These are phyloP conservation scores for Plumapathes pennacea DNA, from an alignment of 92 coral and sea anemone species.

Conservation along the genomic window DNA sequence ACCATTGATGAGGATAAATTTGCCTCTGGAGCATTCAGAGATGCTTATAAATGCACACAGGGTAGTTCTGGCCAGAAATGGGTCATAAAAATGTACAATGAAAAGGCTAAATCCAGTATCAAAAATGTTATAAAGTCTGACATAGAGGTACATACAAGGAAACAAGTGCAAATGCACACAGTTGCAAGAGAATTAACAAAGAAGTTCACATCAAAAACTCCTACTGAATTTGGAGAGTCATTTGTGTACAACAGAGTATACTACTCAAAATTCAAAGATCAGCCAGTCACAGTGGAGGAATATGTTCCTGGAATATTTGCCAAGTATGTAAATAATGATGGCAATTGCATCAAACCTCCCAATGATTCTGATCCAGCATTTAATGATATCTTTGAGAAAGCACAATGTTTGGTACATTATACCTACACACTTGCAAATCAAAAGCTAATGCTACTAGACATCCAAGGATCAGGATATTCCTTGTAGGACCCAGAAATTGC, in stretches of 20 bases:
- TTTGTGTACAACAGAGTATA: slow-evolving; percentile 59
- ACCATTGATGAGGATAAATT: slow-evolving; percentile 53
- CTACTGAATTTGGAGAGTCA: slow-evolving; percentile 56
- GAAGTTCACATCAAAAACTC: slow-evolving; percentile 36
- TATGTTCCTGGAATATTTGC: slow-evolving; percentile 62
- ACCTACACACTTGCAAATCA: slow-evolving; percentile 25
- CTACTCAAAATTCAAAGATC: slow-evolving; percentile 37
- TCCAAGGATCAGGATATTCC: slow-evolving; percentile 67
- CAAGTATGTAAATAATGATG: slow-evolving; percentile 62
- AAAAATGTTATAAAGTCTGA: slow-evolving; percentile 31
- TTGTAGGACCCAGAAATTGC: slow-evolving; percentile 74
- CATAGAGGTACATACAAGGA: slow-evolving; percentile 56
- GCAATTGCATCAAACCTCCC: slow-evolving; percentile 34
- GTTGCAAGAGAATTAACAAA: slow-evolving; percentile 60
- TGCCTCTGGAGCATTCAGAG: slow-evolving; percentile 73
- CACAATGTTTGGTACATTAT: slow-evolving; percentile 58
- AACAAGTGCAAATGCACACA: slow-evolving; percentile 75
- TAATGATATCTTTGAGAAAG: slow-evolving; percentile 57
- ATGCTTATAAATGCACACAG: slow-evolving; percentile 60
- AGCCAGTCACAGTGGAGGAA: slow-evolving; percentile 72
- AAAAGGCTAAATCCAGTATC: slow-evolving; percentile 46
- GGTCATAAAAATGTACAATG: slow-evolving; percentile 64
- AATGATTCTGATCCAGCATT: slow-evolving; percentile 28
- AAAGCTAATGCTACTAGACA: slow-evolving; percentile 58
- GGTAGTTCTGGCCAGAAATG: slow-evolving; percentile 34